Base-by-base conservation (phyloP, 1,140 invertebrate species). In the Nephila pilipes region DNA sequence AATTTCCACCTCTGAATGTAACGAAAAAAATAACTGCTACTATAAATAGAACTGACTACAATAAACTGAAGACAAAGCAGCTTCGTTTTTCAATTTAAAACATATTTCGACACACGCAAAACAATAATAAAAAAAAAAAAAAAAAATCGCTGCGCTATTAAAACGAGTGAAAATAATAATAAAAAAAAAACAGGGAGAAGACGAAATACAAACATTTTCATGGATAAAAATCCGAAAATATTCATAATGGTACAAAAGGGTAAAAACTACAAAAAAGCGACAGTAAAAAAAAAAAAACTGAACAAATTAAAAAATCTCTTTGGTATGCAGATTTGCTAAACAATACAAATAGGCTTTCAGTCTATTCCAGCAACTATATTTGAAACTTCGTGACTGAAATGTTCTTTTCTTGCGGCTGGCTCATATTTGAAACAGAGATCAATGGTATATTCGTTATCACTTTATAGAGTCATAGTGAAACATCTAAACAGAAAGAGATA, bases 41-140 rank as follows among this genome's bases (percentile, higher is more conserved):
- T 93, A 93, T 93, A 93, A 93, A 93, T 93, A 93, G 32, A 93
- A 29, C 38, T 93, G 91, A 93, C 91, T 93, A 87, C 63, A 87
- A 85, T 69, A 60, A 54, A 87, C 25, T 54, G 25, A 93, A 93
- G 63, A 85, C 85, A 93, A 93, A 87, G 83, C 91, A 65, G 46
- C 87, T 87, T 87, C 29, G 46, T 93, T 85, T 90, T 93, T 93
- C 81, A 55, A 87, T 93, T 63, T 87, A 87, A 87, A 93, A 93
- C 69, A 85, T 60, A 92, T 54, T 63, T 18, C 81, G 32, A 91
- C 80, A 83, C 36, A 65, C 57, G 79, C 20, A 85, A 38, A 22
- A 93, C 91, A 87, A 29, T 93, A 87, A 46, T 46, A 46, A 46
- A 5, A 46, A 38, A 3, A 38, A 38, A 3, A 38, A 38, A 46